Conservation (phyloP, 2,113 vertebrate species). For the Dasyurus viverrinus region DNA sequence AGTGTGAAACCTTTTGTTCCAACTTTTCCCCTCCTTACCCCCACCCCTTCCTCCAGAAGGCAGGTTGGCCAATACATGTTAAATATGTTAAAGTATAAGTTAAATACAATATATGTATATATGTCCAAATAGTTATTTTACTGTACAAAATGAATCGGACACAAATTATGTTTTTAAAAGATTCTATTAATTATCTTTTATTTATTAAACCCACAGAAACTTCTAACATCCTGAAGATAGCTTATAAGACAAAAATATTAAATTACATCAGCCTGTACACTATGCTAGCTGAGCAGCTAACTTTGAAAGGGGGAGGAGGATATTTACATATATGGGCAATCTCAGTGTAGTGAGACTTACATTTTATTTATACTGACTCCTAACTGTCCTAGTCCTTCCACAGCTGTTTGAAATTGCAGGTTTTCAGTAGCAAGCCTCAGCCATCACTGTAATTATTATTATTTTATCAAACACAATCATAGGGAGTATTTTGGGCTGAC, state of each 20-base stretch:
- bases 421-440: constrained; percentile 76
- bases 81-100: too few species aligned
- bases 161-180: constrained; percentile 15
- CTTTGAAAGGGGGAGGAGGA: constrained; percentile 6
- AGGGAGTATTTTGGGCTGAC: constrained; percentile 78
- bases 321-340: constrained; percentile 50
- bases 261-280: constrained; percentile 29
- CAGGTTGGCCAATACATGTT: too few species aligned
- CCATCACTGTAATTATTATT: constrained; percentile 73
- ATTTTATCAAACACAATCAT: constrained; percentile 80
- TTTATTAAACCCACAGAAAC: constrained; percentile 29
- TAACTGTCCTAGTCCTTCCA: constrained; percentile 62
- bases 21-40: too few species aligned
- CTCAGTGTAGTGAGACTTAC: constrained; percentile 34
- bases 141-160: too few species aligned
- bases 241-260: constrained; percentile 14
- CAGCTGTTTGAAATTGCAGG: constrained; percentile 81
- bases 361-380: constrained; percentile 57
- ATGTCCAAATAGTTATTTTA: too few species aligned
- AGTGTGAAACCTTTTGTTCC: too few species aligned
- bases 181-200: constrained; percentile 44
- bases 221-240: constrained; percentile 32
- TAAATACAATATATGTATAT: too few species aligned
- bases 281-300: constrained; percentile 16
- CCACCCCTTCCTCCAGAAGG: too few species aligned